A percentile compares a stretch with the other conserved stretches of the same genome.
Conservation (phyloP, 1,140 invertebrate species). For the Drosophila watanabei region DNA sequence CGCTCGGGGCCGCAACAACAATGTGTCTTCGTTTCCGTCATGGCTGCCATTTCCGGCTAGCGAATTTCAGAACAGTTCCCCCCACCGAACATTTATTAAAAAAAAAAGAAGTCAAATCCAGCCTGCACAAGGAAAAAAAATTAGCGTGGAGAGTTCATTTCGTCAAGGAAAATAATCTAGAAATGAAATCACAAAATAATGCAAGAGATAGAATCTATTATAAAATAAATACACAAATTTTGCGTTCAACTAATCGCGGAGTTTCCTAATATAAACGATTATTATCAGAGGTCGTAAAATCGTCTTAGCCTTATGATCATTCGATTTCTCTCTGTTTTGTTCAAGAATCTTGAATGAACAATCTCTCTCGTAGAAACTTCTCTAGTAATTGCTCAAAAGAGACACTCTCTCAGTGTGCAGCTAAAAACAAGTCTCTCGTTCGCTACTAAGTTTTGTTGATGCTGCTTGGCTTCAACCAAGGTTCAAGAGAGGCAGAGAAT, state of each 20-base stretch:
- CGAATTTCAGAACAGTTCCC: slow-evolving; percentile 63
- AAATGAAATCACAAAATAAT: neutral
- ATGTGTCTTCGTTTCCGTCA: slow-evolving; percentile 79
- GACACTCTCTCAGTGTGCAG: neutral
- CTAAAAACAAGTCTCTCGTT: too few relatives aligned
- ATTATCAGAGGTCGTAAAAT: too few relatives aligned
- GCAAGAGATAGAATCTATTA: neutral
- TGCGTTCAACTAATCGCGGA: too few relatives aligned
- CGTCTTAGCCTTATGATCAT: too few relatives aligned
- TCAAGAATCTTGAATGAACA: too few relatives aligned
- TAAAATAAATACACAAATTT: too few relatives aligned
- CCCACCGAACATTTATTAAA: slow-evolving; percentile 59
- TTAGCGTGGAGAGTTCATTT: neutral
- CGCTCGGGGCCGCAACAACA: slow-evolving; percentile 59
- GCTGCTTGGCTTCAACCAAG: neutral
- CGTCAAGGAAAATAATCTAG: neutral
- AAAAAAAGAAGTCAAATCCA: slow-evolving; percentile 37
- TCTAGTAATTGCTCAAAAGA: too few relatives aligned
- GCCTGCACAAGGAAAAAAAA: slow-evolving; percentile 20
- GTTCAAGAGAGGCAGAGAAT: too few relatives aligned
- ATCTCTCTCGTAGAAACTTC: too few relatives aligned
- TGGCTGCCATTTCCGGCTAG: slow-evolving; percentile 76
- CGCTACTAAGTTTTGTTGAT: neutral
- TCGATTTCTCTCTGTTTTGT: too few relatives aligned
- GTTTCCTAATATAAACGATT: too few relatives aligned